Base-by-base conservation (phyloP, 2,888 invertebrate genomes). In the Penaeus monodon region DNA sequence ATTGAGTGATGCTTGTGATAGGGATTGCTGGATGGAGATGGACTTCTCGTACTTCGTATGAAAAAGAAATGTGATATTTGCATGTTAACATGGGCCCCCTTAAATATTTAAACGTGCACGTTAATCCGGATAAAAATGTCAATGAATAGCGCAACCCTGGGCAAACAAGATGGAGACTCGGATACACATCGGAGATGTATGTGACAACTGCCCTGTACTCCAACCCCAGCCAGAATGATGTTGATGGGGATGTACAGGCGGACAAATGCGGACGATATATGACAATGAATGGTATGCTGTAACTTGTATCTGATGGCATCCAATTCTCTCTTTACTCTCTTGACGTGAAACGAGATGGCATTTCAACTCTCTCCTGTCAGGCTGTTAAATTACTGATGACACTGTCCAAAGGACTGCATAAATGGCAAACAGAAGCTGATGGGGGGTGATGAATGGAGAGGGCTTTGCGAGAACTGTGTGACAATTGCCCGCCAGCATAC, bases 1-100 rank as follows among this genome's bases (percentile, higher is more conserved):
- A 95, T 98, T 10, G 98, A n/a, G 98, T 1, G 97, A 99, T 92
- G 96, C 95, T 2, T 98, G 98, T 91, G 98, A 98, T 91, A 94
- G 95, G 33, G 98, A 98, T n/a, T 92, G 94, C 94, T 24, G n/a
- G 97, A 97, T 91, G 94, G 94, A 88, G 96, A 97, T 92, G 97
- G 97, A 92, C 98, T 98, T 92, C 95, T n/a, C 20, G 68, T 20
- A 27, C 0, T 65, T 57, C 70, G 44, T 22, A 68, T 10, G 17
- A 33, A 38, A 2, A 10, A 91, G 96, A 95, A 94, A 27, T 94
- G 97, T n/a, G 2, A 2, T 1, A 8, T 92, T 96, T 91, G 95
- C 95, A 0, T 93, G 93, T 33, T 93, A 93, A 38, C 93, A 7
- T 3, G 0, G 27, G 33, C n/a, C 44, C 2, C 27, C 63, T 10